Evolutionary conservation across 1,140 invertebrate species (phyloP), one percentile per base, ranked within the genome.

Genomic region (Lordiphosa collinella): DNA sequence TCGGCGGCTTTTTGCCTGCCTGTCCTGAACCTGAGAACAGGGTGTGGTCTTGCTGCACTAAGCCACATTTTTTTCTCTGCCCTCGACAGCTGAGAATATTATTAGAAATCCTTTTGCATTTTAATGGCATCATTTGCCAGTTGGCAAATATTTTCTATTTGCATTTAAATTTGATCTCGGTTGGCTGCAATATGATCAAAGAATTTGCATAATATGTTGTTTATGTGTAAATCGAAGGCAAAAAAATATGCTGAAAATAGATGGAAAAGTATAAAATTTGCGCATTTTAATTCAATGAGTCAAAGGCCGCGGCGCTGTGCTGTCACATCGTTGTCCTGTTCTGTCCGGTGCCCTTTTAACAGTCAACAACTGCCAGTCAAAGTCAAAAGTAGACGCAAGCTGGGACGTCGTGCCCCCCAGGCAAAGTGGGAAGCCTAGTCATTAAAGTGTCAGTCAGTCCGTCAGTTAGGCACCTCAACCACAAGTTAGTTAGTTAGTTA

Each of bases 121-220:
- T 79, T 80, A 70, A 79, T 80, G 47, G 53, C 76, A 61, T 75
- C 64, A 82, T 79, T 79, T 79, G 53, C 50, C 41, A 47, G 67
- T 59, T 71, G 57, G 31, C 22, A 29, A 51, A 54, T 55, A 49
- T 58, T 57, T 65, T 50, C 41, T 34, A 80, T 74, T 78, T 78
- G 73, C 76, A 80, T 79, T 79, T 66, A 66, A 61, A 79, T 82
- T 82, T 73, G 48, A 66, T 66, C 62, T 66, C 58, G 52, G 44
- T 62, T 44, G 59, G 37, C 43, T 18, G 11, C 8, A 31, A 32
- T 46, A 46, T 46, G 43, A 46, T 46, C 22, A 25, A 4, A n/a
- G 22, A 36, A 50, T 47, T 55, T 63, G 58, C 56, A 69, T 69
- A 50, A 67, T 67, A 62, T 72, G 48, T 43, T 56, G 37, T 70